These are phyloP conservation scores for Meloidogyne exigua DNA, from an alignment of 1,140 invertebrate genomes.

Conservation along the genomic window DNA sequence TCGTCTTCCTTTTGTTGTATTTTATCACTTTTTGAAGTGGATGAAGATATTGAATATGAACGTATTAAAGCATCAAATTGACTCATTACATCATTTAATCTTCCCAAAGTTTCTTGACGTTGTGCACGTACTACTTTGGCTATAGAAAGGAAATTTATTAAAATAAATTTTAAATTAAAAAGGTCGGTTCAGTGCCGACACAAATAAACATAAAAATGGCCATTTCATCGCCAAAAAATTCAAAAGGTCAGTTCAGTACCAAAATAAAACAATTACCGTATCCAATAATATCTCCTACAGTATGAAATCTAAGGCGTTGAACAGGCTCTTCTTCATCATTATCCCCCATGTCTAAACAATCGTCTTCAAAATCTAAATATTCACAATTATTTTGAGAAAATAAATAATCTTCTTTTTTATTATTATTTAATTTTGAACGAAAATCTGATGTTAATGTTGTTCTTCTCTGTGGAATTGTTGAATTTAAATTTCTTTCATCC, in stretches of 20 bases:
- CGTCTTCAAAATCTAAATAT: constrained; percentile 8
- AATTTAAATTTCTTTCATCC: neutral
- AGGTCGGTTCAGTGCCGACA: too few species aligned
- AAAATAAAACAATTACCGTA: constrained; percentile 8
- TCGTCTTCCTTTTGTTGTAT: too few species aligned
- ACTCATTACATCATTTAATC: constrained; percentile 25
- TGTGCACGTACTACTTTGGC: constrained; percentile 23
- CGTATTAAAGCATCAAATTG: constrained; percentile 26
- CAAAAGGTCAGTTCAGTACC: too few species aligned
- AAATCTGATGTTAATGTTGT: too few species aligned
- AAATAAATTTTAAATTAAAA: neutral
- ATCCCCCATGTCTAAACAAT: neutral
- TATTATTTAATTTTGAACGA: too few species aligned
- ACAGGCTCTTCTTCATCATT: neutral
- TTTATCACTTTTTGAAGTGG: too few species aligned
- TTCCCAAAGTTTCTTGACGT: constrained; percentile 23
- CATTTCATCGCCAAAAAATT: too few species aligned
- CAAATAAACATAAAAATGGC: too few species aligned
- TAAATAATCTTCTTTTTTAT: too few species aligned
- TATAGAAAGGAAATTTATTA: neutral
- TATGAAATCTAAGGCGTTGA: constrained; percentile 4
- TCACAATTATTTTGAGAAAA: neutral
- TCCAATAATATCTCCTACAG: constrained; percentile 24
- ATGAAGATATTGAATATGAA: constrained; percentile 15
- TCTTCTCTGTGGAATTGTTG: too few species aligned